These are phyloP conservation scores for Notospermus geniculatus DNA, from an alignment of 1,140 invertebrate genomes.

Conservation along the genomic window DNA sequence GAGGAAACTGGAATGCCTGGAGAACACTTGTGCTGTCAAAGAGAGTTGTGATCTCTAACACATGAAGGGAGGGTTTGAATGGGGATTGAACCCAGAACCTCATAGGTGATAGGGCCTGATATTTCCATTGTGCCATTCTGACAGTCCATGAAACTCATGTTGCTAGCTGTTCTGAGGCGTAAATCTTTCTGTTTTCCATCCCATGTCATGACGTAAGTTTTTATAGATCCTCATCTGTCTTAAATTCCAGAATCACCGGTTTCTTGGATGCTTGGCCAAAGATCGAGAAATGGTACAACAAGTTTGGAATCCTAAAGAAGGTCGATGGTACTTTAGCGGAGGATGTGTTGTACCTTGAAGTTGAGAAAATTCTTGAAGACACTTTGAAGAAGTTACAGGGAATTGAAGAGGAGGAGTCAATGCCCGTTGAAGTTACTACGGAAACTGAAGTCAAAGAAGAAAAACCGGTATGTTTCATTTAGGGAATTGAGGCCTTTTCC, in stretches of 20 bases:
- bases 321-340: constrained; percentile 42
- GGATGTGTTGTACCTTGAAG: constrained; percentile 41
- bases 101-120: no score
- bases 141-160: no score
- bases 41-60: no score
- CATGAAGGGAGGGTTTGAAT: no score
- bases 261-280: constrained; percentile 52
- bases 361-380: constrained; percentile 50
- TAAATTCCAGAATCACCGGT: constrained; percentile 42
- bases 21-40: no score
- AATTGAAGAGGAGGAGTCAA: background rate
- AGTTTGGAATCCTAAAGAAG: constrained; percentile 46
- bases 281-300: constrained; percentile 52
- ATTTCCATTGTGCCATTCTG: no score
- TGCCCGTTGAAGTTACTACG: constrained; percentile 1
- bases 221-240: background rate
- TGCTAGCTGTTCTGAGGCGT: no score
- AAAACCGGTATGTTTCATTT: no score
- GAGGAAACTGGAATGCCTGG: no score
- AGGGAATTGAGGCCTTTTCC: no score
- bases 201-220: background rate
- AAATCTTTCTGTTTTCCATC: no score
- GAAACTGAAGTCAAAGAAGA: constrained; percentile 12
- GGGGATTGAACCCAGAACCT: no score
- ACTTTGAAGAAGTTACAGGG: constrained; percentile 40